Evolutionary conservation across 2,888 invertebrate species (phyloP).

Genomic region (Chydorus sphaericus): DNA sequence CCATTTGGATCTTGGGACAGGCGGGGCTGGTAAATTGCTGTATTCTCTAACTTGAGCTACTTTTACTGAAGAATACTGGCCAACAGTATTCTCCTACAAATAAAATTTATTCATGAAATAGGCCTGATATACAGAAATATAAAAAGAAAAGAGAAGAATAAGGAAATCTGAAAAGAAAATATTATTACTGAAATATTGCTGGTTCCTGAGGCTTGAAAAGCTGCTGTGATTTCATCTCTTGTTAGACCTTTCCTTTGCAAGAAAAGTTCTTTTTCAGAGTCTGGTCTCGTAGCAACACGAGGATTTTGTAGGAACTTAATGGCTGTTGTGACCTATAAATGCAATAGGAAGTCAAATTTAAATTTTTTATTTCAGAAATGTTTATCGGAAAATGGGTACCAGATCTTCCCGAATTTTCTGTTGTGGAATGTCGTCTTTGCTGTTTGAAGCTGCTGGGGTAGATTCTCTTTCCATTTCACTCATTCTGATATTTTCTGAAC

Average conservation of each 20-base stretch:
- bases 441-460: too few species aligned
- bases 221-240: conserved; percentile 54
- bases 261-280: conserved; percentile 63
- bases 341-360: too few species aligned
- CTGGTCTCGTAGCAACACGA: conserved; percentile 59
- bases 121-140: neutral
- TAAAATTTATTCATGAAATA: neutral
- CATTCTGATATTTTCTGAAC: too few species aligned
- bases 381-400: too few species aligned
- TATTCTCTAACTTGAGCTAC: neutral
- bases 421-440: too few species aligned
- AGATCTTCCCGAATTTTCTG: too few species aligned
- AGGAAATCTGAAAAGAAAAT: conserved; percentile 18
- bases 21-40: neutral
- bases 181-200: conserved; percentile 22
- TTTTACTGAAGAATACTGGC: conserved; percentile 18
- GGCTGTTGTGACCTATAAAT: conserved; percentile 60
- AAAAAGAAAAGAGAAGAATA: conserved; percentile 14
- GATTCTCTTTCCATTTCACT: too few species aligned
- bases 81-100: neutral
- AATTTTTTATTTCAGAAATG: too few species aligned
- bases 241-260: conserved; percentile 60
- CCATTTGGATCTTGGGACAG: conserved; percentile 22
- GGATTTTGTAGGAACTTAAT: conserved; percentile 73
- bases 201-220: conserved; percentile 46